Conservation (phyloP, 2,113 vertebrate species). For the Willisornis vidua region DNA sequence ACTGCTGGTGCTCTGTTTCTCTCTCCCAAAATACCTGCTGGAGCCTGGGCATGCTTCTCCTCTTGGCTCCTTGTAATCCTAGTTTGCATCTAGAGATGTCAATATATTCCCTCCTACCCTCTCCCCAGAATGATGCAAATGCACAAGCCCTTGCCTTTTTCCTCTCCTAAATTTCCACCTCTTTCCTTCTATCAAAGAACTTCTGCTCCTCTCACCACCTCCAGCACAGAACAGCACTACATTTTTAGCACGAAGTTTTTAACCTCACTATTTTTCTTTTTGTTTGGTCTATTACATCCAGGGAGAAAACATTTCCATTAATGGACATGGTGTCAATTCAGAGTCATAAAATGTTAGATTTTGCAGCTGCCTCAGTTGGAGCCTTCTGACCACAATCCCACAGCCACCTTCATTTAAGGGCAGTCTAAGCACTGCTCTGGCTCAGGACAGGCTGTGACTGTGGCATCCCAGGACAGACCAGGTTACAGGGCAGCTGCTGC, state of each 20-base stretch:
- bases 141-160: not conserved
- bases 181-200: not conserved
- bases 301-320: constrained; percentile 8
- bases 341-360: not conserved
- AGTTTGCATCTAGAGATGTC: not conserved
- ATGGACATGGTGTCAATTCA: not conserved
- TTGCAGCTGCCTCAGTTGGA: not conserved
- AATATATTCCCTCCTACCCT: not conserved
- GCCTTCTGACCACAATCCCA: not conserved
- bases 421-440: not conserved
- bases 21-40: not conserved
- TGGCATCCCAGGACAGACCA: not conserved
- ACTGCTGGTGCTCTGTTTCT: not conserved
- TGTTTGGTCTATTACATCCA: not conserved
- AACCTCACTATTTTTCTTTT: not conserved
- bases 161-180: not conserved
- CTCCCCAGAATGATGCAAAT: not conserved
- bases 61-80: not conserved
- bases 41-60: not conserved
- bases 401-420: not conserved
- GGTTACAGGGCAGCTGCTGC: not conserved
- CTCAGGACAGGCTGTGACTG: not conserved
- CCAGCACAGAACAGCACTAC: not conserved
- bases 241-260: not conserved
- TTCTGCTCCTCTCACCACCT: not conserved